Evolutionary conservation across 2,888 invertebrate species (phyloP).

Genomic region (Platycheirus rosarum): DNA sequence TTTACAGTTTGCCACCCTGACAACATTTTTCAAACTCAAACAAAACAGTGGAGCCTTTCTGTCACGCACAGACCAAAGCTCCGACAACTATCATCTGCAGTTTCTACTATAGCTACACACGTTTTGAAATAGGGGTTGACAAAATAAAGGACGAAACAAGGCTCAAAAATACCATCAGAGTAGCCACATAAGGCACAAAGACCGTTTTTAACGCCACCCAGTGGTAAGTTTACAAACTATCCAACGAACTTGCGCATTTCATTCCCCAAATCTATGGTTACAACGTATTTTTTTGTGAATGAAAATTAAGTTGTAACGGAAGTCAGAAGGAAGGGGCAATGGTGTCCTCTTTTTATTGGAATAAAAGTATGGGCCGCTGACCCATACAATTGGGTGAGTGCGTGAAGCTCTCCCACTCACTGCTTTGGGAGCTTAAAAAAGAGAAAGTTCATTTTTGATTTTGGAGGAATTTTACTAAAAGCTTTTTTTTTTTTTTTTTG

Average conservation of each 20-base stretch:
- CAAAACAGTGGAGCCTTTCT: slow-evolving; percentile 56
- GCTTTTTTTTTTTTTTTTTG: slow-evolving; percentile 49
- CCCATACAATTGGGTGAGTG: slow-evolving; percentile 55
- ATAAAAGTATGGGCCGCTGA: slow-evolving; percentile 70
- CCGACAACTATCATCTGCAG: slow-evolving; percentile 52
- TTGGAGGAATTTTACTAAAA: slow-evolving; percentile 50
- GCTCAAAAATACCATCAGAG: slow-evolving; percentile 48
- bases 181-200: neutral
- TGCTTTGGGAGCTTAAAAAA: slow-evolving; percentile 49
- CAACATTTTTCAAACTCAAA: slow-evolving; percentile 38
- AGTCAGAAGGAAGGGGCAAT: slow-evolving; percentile 38
- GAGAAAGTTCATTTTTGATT: slow-evolving; percentile 66
- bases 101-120: slow-evolving; percentile 39
- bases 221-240: slow-evolving; percentile 26
- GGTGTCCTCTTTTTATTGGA: slow-evolving; percentile 53
- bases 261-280: slow-evolving; percentile 12
- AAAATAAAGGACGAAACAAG: slow-evolving; percentile 30
- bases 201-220: slow-evolving; percentile 16
- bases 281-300: slow-evolving; percentile 72
- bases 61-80: slow-evolving; percentile 65
- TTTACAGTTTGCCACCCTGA: slow-evolving; percentile 51
- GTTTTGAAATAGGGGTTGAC: slow-evolving; percentile 25
- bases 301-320: slow-evolving; percentile 66
- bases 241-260: slow-evolving; percentile 30
- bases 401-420: slow-evolving; percentile 56